Conservation (phyloP, 1,140 invertebrate genomes). For the Aphelinus atriplicis region DNA sequence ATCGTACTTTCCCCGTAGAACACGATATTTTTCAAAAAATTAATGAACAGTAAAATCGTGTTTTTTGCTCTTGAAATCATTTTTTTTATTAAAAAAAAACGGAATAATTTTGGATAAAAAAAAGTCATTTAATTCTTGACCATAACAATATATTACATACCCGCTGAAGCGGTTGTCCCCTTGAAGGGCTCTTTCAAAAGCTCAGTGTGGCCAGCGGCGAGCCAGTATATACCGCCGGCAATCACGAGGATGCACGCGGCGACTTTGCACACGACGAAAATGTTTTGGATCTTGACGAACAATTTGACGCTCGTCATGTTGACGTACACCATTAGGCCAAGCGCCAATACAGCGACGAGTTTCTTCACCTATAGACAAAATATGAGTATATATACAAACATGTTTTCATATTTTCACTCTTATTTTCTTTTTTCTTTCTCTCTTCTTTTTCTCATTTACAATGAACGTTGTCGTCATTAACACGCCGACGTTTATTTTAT, state of each 20-base stretch:
- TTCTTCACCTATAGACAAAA: constrained; percentile 69
- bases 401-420: not conserved
- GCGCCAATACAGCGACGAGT: constrained; percentile 72
- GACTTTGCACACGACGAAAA: constrained; percentile 89
- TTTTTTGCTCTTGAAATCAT: too few species aligned
- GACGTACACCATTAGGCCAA: constrained; percentile 85
- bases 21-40: too few species aligned
- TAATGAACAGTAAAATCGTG: too few species aligned
- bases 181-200: constrained; percentile 81
- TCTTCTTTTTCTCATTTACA: too few species aligned
- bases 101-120: too few species aligned
- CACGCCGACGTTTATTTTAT: too few species aligned
- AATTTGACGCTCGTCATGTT: constrained; percentile 90
- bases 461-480: too few species aligned
- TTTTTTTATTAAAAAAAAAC: too few species aligned
- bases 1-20: too few species aligned
- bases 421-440: too few species aligned
- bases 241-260: constrained; percentile 84
- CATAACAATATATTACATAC: not conserved
- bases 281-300: constrained; percentile 88
- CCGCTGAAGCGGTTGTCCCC: constrained; percentile 73
- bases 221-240: constrained; percentile 82
- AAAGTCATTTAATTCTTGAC: not conserved
- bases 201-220: constrained; percentile 74
- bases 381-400: too few species aligned